These are phyloP conservation scores for Agrilus biguttatus DNA, from an alignment of 2,888 invertebrate species.

Conservation along the genomic window DNA sequence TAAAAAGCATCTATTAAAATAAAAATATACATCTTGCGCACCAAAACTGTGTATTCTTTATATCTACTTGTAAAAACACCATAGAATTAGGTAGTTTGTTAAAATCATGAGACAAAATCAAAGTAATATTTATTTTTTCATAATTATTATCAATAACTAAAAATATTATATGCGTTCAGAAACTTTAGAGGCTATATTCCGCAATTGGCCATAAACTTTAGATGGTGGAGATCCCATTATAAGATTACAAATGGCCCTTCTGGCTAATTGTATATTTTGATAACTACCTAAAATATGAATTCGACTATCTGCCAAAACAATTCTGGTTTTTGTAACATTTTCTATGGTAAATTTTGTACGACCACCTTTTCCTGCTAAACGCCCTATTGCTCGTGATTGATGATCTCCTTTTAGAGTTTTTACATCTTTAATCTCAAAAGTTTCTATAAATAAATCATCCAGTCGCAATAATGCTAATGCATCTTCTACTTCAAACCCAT, in stretches of 20 bases:
- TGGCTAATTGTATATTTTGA: conserved; percentile 89
- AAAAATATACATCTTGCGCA: conserved; percentile 27
- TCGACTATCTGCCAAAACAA: conserved; percentile 91
- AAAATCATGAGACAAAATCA: no score
- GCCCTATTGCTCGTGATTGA: conserved; percentile 88
- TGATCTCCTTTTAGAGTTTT: conserved; percentile 93
- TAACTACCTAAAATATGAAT: conserved; percentile 95
- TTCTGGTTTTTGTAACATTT: conserved; percentile 95
- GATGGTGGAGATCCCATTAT: conserved; percentile 95
- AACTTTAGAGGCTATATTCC: conserved; percentile 70
- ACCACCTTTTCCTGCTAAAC: conserved; percentile 94
- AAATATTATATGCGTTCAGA: conserved; percentile 62
- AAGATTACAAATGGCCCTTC: conserved; percentile 88
- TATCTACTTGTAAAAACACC: neutral
- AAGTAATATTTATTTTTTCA: no score
- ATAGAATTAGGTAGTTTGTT: no score
- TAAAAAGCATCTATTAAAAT: conserved; percentile 20
- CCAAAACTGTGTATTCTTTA: conserved; percentile 15
- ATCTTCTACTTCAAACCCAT: conserved; percentile 95
- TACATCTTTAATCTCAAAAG: conserved; percentile 94
- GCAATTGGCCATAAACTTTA: conserved; percentile 91
- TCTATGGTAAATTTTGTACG: conserved; percentile 97
- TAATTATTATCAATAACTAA: conserved; percentile 19
- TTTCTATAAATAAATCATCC: conserved; percentile 93
- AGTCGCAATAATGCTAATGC: conserved; percentile 84